Evolutionary conservation across 2,113 vertebrate species (phyloP), one percentile per base, ranked within the genome.

Genomic region (Corydoras maculifer): DNA sequence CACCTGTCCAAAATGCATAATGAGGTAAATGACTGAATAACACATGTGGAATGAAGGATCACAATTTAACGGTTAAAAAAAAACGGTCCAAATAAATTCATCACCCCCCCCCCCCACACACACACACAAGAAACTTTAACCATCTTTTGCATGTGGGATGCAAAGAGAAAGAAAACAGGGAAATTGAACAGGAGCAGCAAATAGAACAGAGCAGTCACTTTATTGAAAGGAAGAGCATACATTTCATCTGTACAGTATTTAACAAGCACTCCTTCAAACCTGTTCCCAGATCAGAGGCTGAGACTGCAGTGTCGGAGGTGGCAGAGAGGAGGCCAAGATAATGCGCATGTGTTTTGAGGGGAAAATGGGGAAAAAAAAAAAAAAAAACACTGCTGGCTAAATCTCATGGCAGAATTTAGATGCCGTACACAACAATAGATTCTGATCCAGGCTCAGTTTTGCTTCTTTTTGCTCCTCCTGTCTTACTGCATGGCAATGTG

Each of bases 161-260:
- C 1, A 43, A 32, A 49, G 15, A 10, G 49, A 51, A 25, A 49
- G n/a, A 55, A 49, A 9, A 70, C 31, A 53, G 35, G 35, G 35
- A 43, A 71, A 65, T 12, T 11, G 55, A 15, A 50, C 53, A 65
- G 3, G 43, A 51, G 29, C 57, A 60, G 35, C 50, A 5, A 2
- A 53, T 62, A 10, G 48, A 63, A 65, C 73, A 79, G 74, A 89
- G 87, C 91, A 88, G 86, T 92, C 90, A 91, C 84, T 81, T 92
- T 87, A 90, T 87, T 87, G 78, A 90, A 65, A 86, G 74, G 76
- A 81, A 88, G 89, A 90, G 90, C 91, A 93, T 93, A 93, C 90
- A 91, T 82, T 90, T 86, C 85, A 86, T 91, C 91, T 93, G 86
- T 94, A 94, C 92, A 93, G 89, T 92, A 92, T 92, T 93, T 90